These are phyloP conservation scores for Rhamnusium bicolor DNA, from an alignment of 2,888 invertebrate genomes.

Conservation along the genomic window DNA sequence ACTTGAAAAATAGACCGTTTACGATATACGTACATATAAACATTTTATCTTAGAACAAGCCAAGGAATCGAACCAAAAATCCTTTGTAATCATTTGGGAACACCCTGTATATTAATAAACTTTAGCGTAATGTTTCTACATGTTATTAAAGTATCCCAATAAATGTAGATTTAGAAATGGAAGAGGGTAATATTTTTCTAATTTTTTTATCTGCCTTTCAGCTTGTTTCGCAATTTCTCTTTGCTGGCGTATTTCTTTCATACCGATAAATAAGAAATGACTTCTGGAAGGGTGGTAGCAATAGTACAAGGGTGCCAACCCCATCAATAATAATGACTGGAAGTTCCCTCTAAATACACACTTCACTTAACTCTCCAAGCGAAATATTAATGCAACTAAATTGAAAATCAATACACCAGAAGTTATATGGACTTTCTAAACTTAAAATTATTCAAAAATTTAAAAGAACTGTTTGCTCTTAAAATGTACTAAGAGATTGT, in stretches of 20 bases:
- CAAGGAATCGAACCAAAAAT: no score
- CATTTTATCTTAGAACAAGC: no score
- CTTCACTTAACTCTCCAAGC: conserved; percentile 67
- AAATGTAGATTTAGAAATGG: background rate
- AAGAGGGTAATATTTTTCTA: background rate
- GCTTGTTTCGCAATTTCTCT: conserved; percentile 53
- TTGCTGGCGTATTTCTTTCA: conserved; percentile 50
- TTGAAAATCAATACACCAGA: conserved; percentile 66
- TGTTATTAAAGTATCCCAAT: no score
- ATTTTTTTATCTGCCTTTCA: conserved; percentile 39
- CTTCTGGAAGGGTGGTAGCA: conserved; percentile 58
- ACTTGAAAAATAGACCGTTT: no score
- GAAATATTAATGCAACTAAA: conserved; percentile 69
- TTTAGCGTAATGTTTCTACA: no score
- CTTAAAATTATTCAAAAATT: conserved; percentile 20
- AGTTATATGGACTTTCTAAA: conserved; percentile 37
- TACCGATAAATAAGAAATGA: conserved; percentile 65
- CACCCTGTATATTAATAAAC: no score
- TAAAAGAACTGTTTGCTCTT: conserved; percentile 44
- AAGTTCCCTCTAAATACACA: conserved; percentile 68
- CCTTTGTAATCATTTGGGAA: no score
- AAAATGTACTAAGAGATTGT: conserved; percentile 36
- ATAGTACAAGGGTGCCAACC: conserved; percentile 65
- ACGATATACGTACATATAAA: no score
- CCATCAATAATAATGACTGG: conserved; percentile 69